phyloP scores from a whole-genome alignment of 2,888 invertebrate genomes.

The Augiades crinisus region DNA sequence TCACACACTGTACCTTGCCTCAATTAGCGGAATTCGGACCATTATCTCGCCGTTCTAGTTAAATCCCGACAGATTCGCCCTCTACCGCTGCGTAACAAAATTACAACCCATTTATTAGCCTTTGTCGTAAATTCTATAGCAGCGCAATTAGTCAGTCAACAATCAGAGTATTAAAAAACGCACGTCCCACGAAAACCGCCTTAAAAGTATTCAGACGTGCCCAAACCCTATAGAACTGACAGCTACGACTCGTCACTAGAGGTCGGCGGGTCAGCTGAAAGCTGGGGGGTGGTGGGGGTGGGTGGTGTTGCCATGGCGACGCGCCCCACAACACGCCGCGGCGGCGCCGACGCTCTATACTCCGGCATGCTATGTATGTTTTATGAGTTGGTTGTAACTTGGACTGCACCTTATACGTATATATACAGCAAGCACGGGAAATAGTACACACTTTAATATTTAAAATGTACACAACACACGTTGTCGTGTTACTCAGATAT shows the following conservation, averaged over 20 bases:
- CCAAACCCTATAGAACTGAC: slow-evolving; percentile 48
- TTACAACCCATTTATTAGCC: slow-evolving; percentile 21
- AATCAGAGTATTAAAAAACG: slow-evolving; percentile 11
- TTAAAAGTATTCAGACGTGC: slow-evolving; percentile 32
- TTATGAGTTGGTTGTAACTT: slow-evolving; percentile 62
- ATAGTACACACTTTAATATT: slow-evolving; percentile 64
- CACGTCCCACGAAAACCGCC: slow-evolving; percentile 9
- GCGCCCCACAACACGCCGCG: slow-evolving; percentile 77
- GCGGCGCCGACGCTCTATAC: slow-evolving; percentile 64
- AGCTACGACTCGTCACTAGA: slow-evolving; percentile 63
- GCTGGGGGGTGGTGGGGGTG: slow-evolving; percentile 42
- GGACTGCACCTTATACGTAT: slow-evolving; percentile 50
- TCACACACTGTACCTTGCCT: slow-evolving; percentile 25
- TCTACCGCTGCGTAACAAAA: slow-evolving; percentile 29
- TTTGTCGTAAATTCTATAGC: slow-evolving; percentile 2
- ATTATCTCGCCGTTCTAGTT: slow-evolving; percentile 20
- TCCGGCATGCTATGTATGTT: slow-evolving; percentile 57
- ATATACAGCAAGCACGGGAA: slow-evolving; percentile 49
- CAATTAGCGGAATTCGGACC: slow-evolving; percentile 32
- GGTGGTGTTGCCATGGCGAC: slow-evolving; percentile 58
- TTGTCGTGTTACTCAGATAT: slow-evolving; percentile 4
- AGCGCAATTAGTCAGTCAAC: not conserved
- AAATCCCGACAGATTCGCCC: slow-evolving; percentile 29
- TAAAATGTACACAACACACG: slow-evolving; percentile 48
- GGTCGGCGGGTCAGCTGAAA: slow-evolving; percentile 75